phyloP scores from a whole-genome alignment of 2,888 invertebrate genomes.

The Meiosimyza platycephala region DNA sequence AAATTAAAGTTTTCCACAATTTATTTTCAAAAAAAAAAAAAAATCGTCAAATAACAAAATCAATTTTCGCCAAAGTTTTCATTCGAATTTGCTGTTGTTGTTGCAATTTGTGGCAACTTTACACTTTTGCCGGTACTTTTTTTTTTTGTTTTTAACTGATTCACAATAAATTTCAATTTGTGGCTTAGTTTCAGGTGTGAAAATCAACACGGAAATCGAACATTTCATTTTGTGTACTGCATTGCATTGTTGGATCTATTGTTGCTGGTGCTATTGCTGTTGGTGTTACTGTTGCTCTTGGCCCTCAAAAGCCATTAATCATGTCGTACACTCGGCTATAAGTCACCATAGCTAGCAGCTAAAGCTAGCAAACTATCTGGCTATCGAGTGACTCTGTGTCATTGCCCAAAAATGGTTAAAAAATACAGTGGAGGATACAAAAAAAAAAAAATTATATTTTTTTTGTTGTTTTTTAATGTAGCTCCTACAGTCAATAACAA shows the following conservation, averaged over 20 bases:
- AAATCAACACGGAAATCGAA: slow-evolving; percentile 54
- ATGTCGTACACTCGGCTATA: slow-evolving; percentile 51
- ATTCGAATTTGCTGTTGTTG: neutral
- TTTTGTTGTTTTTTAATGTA: neutral
- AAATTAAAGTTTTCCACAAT: neutral
- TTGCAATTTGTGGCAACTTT: slow-evolving; percentile 20
- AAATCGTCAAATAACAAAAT: too few species aligned
- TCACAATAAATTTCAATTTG: slow-evolving; percentile 44
- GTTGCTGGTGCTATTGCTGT: slow-evolving; percentile 48
- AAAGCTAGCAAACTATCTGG: neutral
- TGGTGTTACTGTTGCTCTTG: slow-evolving; percentile 50
- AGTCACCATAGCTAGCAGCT: slow-evolving; percentile 22
- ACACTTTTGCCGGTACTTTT: slow-evolving; percentile 9
- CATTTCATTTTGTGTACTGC: slow-evolving; percentile 5
- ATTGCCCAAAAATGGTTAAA: slow-evolving; percentile 51
- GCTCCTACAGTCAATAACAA: slow-evolving; percentile 19
- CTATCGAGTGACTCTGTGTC: slow-evolving; percentile 43
- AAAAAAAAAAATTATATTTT: slow-evolving; percentile 35
- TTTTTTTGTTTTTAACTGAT: slow-evolving; percentile 36
- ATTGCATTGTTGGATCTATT: slow-evolving; percentile 12
- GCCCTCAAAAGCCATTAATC: slow-evolving; percentile 65
- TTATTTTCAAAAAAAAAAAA: too few species aligned
- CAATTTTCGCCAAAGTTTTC: neutral
- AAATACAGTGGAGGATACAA: slow-evolving; percentile 27
- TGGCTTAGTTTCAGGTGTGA: slow-evolving; percentile 64